Evolutionary conservation across 2,888 invertebrate species (phyloP).

Genomic region (Neoaliturus tenellus): DNA sequence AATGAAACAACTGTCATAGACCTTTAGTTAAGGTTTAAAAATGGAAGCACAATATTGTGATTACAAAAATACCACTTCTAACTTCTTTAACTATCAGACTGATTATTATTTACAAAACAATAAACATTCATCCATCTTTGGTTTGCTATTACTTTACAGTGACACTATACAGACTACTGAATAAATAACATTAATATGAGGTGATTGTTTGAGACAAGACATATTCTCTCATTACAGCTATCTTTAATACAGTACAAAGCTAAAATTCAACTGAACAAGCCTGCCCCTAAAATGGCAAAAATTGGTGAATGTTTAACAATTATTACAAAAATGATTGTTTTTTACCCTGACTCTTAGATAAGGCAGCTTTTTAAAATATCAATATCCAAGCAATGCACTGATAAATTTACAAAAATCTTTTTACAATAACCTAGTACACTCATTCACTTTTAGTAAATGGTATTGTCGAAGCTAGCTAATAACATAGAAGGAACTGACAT

Average conservation of each 20-base stretch:
- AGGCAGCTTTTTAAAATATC: conserved; percentile 36
- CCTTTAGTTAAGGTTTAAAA: neutral
- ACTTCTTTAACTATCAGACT: neutral
- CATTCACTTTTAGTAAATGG: neutral
- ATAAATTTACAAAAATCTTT: neutral
- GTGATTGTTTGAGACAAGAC: neutral
- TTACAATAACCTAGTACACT: neutral
- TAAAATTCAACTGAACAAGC: neutral
- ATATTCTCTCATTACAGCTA: neutral
- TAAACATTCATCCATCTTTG: conserved; percentile 32
- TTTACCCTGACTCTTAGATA: neutral
- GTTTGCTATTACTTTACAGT: conserved; percentile 45
- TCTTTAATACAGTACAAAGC: conserved; percentile 5
- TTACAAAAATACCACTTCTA: conserved; percentile 45
- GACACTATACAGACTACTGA: conserved; percentile 34
- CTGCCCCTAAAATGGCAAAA: neutral
- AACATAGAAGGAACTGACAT: conserved; percentile 6
- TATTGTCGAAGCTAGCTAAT: neutral
- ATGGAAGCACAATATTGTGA: conserved; percentile 45
- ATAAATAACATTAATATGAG: conserved; percentile 35
- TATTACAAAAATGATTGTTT: conserved; percentile 34
- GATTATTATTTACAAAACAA: conserved; percentile 49
- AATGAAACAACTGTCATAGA: neutral
- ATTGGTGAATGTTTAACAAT: neutral
- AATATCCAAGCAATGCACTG: neutral